These are phyloP conservation scores for Engystomops pustulosus DNA, from an alignment of 2,113 vertebrate genomes.

Conservation along the genomic window DNA sequence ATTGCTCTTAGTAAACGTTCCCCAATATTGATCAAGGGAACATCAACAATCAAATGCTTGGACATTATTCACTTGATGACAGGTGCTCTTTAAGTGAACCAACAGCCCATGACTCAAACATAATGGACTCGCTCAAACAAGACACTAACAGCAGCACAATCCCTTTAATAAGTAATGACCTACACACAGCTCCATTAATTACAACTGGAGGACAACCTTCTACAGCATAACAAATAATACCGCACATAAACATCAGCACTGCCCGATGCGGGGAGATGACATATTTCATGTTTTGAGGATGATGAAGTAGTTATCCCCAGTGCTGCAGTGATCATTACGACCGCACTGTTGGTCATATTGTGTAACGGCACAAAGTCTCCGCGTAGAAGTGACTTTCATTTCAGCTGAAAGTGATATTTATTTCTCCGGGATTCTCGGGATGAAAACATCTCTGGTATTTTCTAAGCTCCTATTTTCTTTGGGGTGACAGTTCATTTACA, in stretches of 20 bases:
- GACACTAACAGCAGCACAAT: not conserved
- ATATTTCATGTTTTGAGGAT: constrained; percentile 24
- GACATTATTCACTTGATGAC: too few relatives aligned
- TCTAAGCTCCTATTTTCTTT: constrained; percentile 17
- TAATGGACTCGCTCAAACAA: not conserved
- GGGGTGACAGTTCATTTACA: constrained; percentile 31
- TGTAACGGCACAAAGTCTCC: not conserved
- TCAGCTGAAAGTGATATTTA: constrained; percentile 23
- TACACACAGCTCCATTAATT: not conserved
- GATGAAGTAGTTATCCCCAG: constrained; percentile 36
- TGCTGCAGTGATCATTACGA: constrained; percentile 25
- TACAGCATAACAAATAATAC: constrained; percentile 10
- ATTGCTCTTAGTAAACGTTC: too few relatives aligned
- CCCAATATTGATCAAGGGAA: too few relatives aligned
- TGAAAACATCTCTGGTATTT: constrained; percentile 34
- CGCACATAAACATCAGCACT: not conserved
- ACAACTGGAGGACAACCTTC: not conserved
- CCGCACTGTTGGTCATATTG: not conserved
- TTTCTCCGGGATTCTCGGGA: constrained; percentile 19
- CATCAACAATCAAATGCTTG: too few relatives aligned
- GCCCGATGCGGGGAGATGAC: not conserved
- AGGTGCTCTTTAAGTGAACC: too few relatives aligned
- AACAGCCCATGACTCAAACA: not conserved
- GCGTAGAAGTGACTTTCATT: not conserved
- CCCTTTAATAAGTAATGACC: not conserved